These are phyloP conservation scores for Illadopsis cleaveri DNA, from an alignment of 2,113 vertebrate species.

Conservation along the genomic window DNA sequence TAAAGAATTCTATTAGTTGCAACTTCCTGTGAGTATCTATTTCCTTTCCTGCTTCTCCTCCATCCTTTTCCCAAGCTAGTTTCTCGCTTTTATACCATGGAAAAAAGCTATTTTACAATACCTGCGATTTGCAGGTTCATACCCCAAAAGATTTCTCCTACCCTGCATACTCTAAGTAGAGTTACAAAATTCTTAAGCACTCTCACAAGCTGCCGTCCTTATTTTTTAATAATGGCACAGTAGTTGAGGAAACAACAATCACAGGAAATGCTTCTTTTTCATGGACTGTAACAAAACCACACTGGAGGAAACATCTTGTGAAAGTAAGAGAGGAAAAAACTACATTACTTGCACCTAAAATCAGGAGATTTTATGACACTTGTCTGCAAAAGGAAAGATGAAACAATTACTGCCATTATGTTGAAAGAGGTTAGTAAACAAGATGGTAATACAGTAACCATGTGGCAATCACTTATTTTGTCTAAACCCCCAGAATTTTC, in stretches of 20 bases:
- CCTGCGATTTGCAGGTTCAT: not conserved
- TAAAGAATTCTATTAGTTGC: not conserved
- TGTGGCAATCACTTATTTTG: not conserved
- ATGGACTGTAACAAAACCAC: not conserved
- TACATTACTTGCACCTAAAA: not conserved
- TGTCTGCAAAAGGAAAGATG: not conserved
- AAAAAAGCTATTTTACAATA: not conserved
- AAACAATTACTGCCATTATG: not conserved
- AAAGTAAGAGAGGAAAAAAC: not conserved
- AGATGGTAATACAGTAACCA: not conserved
- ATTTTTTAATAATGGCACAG: not conserved
- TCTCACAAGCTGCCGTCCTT: not conserved
- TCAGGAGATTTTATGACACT: not conserved
- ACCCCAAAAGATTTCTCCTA: not conserved
- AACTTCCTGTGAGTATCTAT: constrained; percentile 21
- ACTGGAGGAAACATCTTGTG: constrained; percentile 2
- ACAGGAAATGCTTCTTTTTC: not conserved
- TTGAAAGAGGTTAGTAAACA: not conserved
- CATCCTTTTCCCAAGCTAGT: not conserved
- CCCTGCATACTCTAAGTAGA: not conserved
- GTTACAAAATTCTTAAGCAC: not conserved
- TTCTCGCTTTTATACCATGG: not conserved
- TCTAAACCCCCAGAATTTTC: not conserved
- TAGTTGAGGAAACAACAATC: not conserved
- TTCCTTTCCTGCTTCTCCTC: not conserved